phyloP scores from a whole-genome alignment of 2,113 vertebrate species.

The Sebastes schlegelii region DNA sequence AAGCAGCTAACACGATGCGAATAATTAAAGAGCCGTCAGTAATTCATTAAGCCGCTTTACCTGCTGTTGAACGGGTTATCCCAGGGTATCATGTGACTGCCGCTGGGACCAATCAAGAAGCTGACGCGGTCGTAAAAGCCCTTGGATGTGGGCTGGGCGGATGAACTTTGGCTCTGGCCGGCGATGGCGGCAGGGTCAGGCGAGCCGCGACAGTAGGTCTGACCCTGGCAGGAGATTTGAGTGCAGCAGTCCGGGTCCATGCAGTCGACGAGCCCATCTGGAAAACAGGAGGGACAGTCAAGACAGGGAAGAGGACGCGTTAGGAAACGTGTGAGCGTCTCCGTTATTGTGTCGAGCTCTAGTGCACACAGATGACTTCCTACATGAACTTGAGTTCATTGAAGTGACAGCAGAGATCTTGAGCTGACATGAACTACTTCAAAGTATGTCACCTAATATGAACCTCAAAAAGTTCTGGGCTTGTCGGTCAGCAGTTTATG shows the following conservation, averaged over 20 bases:
- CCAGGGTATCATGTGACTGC: conserved; percentile 93
- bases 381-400: conserved; percentile 40
- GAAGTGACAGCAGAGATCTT: conserved; percentile 33
- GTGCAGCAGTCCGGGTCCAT: conserved; percentile 99
- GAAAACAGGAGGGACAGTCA: conserved; percentile 72
- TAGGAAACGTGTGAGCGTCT: conserved; percentile 3
- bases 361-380: conserved; percentile 38
- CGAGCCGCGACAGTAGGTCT: conserved; percentile 92
- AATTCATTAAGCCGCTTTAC: conserved; percentile 77
- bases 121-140: conserved; percentile 93
- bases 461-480: conserved; percentile 32
- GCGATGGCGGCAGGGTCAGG: conserved; percentile 92
- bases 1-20: conserved; percentile 46
- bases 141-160: conserved; percentile 84
- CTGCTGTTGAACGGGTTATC: conserved; percentile 96
- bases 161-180: conserved; percentile 84
- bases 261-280: conserved; percentile 96
- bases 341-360: conserved; percentile 21
- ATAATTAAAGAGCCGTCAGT: conserved; percentile 45
- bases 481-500: conserved; percentile 16
- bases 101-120: conserved; percentile 91
- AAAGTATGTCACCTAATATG: conserved; percentile 31
- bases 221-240: conserved; percentile 94
- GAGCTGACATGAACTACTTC: conserved; percentile 27
- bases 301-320: conserved; percentile 36